These are phyloP conservation scores for Bettongia penicillata DNA, from an alignment of 2,113 vertebrate species.

Conservation along the genomic window DNA sequence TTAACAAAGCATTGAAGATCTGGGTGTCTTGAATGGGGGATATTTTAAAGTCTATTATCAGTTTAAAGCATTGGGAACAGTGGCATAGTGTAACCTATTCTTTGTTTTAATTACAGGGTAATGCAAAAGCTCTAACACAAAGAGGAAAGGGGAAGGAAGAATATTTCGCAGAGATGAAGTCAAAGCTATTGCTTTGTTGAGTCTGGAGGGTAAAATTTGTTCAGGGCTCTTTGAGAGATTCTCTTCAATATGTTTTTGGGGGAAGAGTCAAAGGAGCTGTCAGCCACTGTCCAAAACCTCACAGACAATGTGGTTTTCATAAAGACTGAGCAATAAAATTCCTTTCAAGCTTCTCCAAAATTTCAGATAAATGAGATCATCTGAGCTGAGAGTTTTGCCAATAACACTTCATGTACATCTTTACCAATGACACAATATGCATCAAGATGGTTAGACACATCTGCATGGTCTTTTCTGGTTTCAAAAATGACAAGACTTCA, in stretches of 20 bases:
- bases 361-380: slow-evolving; percentile 91
- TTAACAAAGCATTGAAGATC: slow-evolving; percentile 40
- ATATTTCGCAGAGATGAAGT: slow-evolving; percentile 48
- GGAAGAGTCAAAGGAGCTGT: slow-evolving; percentile 95
- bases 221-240: slow-evolving; percentile 92
- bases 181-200: slow-evolving; percentile 85
- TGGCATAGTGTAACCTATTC: slow-evolving; percentile 73
- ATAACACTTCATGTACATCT: slow-evolving; percentile 94
- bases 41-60: slow-evolving; percentile 73
- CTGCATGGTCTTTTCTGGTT: slow-evolving; percentile 89
- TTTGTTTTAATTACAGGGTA: slow-evolving; percentile 59
- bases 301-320: slow-evolving; percentile 92
- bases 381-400: slow-evolving; percentile 89
- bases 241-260: slow-evolving; percentile 96
- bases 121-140: slow-evolving; percentile 80
- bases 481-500: slow-evolving; percentile 89
- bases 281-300: slow-evolving; percentile 95
- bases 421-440: slow-evolving; percentile 93
- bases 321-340: slow-evolving; percentile 92
- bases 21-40: slow-evolving; percentile 63
- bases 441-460: slow-evolving; percentile 90
- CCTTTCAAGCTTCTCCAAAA: slow-evolving; percentile 93
- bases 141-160: slow-evolving; percentile 4
- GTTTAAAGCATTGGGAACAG: slow-evolving; percentile 61
- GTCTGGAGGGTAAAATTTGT: slow-evolving; percentile 94